Base-by-base conservation (phyloP, 2,113 vertebrate species). In the Tautogolabrus adspersus region DNA sequence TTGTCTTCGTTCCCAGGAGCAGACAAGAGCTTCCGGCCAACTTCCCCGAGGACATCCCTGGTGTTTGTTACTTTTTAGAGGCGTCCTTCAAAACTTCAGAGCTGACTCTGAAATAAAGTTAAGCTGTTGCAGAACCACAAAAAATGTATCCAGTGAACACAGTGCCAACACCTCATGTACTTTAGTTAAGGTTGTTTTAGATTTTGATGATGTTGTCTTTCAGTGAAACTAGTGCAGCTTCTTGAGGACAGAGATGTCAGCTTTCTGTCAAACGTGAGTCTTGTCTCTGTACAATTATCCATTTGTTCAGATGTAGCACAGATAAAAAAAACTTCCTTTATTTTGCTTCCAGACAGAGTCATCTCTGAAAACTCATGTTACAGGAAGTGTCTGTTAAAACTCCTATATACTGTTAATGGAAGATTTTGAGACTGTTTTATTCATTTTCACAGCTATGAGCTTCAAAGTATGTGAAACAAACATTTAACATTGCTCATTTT, bases 1-100 rank as follows among this genome's bases (percentile, higher is more conserved):
- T 99, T 91, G 92, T 93, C 71, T 99, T 99, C 87, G 94, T 96
- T 85, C 96, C 98, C 42, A 96, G 98, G 69, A 98, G 96, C 74
- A 96, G 97, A 91, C 95, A 97, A 80, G 97, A 99, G 55, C 97
- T 99, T 91, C 98, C 97, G 75, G 94, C 96, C 84, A 97, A 99
- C 93, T 99, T 99, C 88, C 97, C 98, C 40, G 92, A 92, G 64
- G 96, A 99, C 85, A 97, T 99, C 89, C 96, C 97, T 90, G 98
- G 98, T 87, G 95, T 98, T 89, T 99, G 97, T 94, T 96, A 99
- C 93, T 99, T 99, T 94, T 94, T 99, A 82, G 97, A 99, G 91
- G 91, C 94, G 2, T 85, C 88, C 54, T 69, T 68, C 72, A 82
- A 76, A 77, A 60, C 70, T 58, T 80, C 67, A 46, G 78, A 69